These are phyloP conservation scores for Cyprinella venusta DNA, from an alignment of 2,797 vertebrate species.

Conservation along the genomic window DNA sequence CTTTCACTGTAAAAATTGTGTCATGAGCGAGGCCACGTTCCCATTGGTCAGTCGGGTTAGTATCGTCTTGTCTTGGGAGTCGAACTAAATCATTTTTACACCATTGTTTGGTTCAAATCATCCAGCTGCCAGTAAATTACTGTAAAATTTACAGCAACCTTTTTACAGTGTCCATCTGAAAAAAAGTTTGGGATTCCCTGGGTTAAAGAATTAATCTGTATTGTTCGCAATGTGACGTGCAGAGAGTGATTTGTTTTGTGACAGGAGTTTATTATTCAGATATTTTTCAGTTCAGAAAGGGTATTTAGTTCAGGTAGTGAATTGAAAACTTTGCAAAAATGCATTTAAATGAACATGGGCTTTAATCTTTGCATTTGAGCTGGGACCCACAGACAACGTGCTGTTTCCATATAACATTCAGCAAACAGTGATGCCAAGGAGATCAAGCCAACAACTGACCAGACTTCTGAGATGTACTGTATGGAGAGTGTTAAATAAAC, in stretches of 20 bases:
- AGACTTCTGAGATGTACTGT: slow-evolving; percentile 11
- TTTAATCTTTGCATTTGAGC: slow-evolving; percentile 21
- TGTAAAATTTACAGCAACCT: too few species aligned
- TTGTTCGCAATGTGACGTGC: not conserved
- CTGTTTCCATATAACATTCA: slow-evolving; percentile 8
- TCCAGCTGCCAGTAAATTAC: too few species aligned
- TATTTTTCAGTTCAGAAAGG: not conserved
- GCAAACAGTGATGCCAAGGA: slow-evolving; percentile 21
- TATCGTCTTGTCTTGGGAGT: too few species aligned
- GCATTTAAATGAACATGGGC: not conserved
- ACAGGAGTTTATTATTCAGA: not conserved
- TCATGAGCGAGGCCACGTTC: too few species aligned
- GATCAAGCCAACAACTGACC: not conserved
- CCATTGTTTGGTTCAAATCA: too few species aligned
- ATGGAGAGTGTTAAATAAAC: slow-evolving; percentile 16
- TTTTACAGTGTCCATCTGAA: not conserved
- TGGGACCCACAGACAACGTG: not conserved
- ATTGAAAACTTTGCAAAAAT: slow-evolving; percentile 14
- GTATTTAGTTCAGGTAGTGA: slow-evolving; percentile 1
- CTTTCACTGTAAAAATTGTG: too few species aligned
- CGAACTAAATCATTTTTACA: too few species aligned
- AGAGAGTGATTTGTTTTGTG: not conserved
- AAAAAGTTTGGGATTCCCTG: too few species aligned
- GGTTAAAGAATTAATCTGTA: too few species aligned
- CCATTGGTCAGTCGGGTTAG: too few species aligned